Conservation (phyloP, 2,113 vertebrate species). For the Telmatochromis sp. region DNA sequence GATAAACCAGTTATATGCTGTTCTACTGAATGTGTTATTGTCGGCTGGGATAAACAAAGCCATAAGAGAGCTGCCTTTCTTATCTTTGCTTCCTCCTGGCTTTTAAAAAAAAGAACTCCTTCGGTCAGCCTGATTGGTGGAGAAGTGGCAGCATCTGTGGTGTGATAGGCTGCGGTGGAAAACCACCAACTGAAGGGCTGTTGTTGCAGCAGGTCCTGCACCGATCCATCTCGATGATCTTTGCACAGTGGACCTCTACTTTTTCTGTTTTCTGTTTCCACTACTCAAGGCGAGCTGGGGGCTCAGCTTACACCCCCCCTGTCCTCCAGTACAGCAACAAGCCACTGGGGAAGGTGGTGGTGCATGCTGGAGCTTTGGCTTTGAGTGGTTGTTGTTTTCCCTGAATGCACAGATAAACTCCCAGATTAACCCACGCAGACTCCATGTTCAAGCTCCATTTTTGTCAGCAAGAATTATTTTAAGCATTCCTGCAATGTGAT, state of each 20-base stretch:
- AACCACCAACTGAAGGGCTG: conserved; percentile 49
- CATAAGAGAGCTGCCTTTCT: conserved; percentile 43
- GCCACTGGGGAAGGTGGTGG: background rate
- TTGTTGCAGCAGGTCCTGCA: conserved; percentile 44
- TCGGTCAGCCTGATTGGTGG: conserved; percentile 38
- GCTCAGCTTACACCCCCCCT: background rate
- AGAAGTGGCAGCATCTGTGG: conserved; percentile 40
- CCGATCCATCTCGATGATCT: conserved; percentile 8
- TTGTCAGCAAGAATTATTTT: background rate
- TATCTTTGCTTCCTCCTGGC: conserved; percentile 44
- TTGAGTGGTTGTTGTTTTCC: background rate
- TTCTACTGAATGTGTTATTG: conserved; percentile 40
- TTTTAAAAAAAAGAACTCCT: conserved; percentile 37
- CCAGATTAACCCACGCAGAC: background rate
- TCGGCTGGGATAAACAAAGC: conserved; percentile 57
- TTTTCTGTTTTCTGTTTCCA: background rate
- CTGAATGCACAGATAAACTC: background rate
- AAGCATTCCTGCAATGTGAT: background rate
- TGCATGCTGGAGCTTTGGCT: background rate
- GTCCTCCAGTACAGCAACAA: background rate
- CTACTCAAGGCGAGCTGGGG: background rate
- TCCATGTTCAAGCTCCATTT: background rate
- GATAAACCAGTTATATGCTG: conserved; percentile 10
- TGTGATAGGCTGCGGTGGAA: conserved; percentile 46
- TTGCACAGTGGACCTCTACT: background rate